phyloP scores from a whole-genome alignment of 53 echinoderm and acorn worm species.

The Echinarachnius parma region DNA sequence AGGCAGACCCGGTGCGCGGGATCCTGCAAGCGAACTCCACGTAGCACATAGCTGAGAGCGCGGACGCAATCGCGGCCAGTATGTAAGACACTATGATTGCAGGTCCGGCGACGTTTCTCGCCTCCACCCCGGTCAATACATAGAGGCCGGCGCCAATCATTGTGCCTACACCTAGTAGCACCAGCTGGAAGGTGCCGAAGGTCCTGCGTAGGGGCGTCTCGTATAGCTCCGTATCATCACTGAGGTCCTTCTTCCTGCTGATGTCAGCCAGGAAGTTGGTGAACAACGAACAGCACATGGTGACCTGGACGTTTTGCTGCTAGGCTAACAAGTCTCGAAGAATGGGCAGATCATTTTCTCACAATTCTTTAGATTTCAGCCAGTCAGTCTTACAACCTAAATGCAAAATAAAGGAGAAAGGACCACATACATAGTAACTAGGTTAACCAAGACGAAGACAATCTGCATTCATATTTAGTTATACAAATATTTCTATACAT shows the following conservation, averaged over 20 bases:
- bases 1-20: constrained; percentile 77
- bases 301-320: no score
- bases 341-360: no score
- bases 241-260: not conserved
- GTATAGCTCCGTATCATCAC: not conserved
- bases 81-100: constrained; percentile 64
- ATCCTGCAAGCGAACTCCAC: constrained; percentile 73
- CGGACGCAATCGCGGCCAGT: constrained; percentile 60
- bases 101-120: constrained; percentile 70
- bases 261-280: not conserved
- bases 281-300: no score
- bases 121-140: constrained; percentile 70
- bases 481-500: no score
- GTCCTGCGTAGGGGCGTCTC: constrained; percentile 42
- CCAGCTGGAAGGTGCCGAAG: constrained; percentile 60
- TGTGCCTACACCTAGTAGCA: constrained; percentile 53
- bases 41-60: constrained; percentile 67
- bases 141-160: constrained; percentile 81
- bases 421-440: no score
- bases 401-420: no score
- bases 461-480: no score
- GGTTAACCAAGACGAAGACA: no score
- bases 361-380: no score
- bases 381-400: no score
- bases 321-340: no score